These are phyloP conservation scores for Deilephila porcellus DNA, from an alignment of 2,888 invertebrate genomes.

Conservation along the genomic window DNA sequence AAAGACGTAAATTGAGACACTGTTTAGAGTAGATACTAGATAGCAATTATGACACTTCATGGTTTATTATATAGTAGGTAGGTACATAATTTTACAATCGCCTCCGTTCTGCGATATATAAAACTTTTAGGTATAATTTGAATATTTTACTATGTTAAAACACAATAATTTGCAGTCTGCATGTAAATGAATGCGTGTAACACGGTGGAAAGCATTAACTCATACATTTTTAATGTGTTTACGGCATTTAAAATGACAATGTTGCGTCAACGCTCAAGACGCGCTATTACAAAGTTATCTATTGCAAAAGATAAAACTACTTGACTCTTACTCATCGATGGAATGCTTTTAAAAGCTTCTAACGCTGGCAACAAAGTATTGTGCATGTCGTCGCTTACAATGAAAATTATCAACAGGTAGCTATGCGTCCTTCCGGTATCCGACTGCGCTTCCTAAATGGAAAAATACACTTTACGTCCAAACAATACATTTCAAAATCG, in stretches of 20 bases:
- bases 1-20: not conserved
- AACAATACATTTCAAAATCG: slow-evolving; percentile 43
- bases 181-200: not conserved
- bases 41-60: too few relatives aligned
- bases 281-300: slow-evolving; percentile 35
- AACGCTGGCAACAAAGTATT: slow-evolving; percentile 61
- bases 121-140: not conserved
- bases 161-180: not conserved
- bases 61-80: too few relatives aligned
- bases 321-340: slow-evolving; percentile 61
- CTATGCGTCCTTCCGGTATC: slow-evolving; percentile 81
- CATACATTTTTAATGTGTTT: not conserved
- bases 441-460: slow-evolving; percentile 43
- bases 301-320: slow-evolving; percentile 49
- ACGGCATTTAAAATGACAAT: slow-evolving; percentile 29
- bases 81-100: too few relatives aligned
- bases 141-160: not conserved
- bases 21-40: not conserved
- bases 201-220: not conserved
- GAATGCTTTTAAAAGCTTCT: slow-evolving; percentile 72
- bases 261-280: not conserved
- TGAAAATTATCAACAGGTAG: slow-evolving; percentile 82
- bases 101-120: too few relatives aligned
- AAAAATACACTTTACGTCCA: slow-evolving; percentile 47
- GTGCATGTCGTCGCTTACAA: slow-evolving; percentile 70